Conservation (phyloP, 2,797 vertebrate genomes). For the Siniperca undulata region DNA sequence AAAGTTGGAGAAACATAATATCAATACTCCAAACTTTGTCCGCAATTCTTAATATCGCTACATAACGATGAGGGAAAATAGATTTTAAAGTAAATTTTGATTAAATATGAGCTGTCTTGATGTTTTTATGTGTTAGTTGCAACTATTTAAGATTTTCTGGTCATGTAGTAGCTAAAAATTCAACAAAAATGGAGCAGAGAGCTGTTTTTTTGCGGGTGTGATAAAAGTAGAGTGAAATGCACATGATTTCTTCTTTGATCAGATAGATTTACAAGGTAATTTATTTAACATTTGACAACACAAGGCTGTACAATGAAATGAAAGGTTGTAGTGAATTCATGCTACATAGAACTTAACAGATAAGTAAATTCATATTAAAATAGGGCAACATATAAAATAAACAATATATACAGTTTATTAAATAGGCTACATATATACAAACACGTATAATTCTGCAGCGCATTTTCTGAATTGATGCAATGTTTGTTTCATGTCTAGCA, state of each 20-base stretch:
- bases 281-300: no score
- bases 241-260: no score
- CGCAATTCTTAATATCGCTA: not conserved
- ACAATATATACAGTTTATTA: no score
- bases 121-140: not conserved
- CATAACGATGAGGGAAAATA: not conserved
- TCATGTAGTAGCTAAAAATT: not conserved
- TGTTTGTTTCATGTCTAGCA: not conserved
- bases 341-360: no score
- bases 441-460: no score
- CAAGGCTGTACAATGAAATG: no score
- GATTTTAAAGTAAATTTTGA: not conserved
- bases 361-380: no score
- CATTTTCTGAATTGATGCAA: no score
- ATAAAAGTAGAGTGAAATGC: constrained; percentile 5
- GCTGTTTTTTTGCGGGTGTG: not conserved
- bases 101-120: not conserved
- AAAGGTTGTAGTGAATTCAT: no score
- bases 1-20: not conserved
- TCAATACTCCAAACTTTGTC: not conserved
- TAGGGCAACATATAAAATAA: no score
- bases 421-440: no score
- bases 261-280: no score
- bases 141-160: not conserved
- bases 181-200: not conserved